Base-by-base conservation (phyloP, 2,888 invertebrate genomes). In the Criorhina ranunculi region DNA sequence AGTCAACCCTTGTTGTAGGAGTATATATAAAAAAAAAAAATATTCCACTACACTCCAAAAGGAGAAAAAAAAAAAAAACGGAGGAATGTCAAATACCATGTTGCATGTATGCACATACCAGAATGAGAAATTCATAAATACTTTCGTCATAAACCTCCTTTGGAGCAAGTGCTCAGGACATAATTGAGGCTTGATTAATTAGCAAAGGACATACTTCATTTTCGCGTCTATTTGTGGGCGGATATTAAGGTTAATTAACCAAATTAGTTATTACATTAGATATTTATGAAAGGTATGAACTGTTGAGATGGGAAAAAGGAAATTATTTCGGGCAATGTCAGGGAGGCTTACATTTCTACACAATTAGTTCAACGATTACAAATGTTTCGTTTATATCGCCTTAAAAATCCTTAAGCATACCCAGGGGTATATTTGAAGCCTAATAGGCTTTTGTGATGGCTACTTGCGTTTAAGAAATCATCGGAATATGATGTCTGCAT, bases 1-100 rank as follows among this genome's bases (percentile, higher is more conserved):
- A 60, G 75, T 60, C 75, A 80, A 67, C 80, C 75, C 80, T 62
- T 44, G 70, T 55, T 73, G 62, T 70, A 29, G 40, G 11, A 46
- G 31, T 31, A 31, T 24, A 24, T 24, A 24, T 1, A 4, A 24
- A 24, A 24, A 24, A 24, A 24, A 24, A 24, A 1, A 46, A 57
- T 29, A 66, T 6, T 31, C 53, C 42, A 66, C 44, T 66, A 57
- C 40, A 1, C 37, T 57, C 42, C 33, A 49, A 55, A n/a, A 64
- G 42, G 40, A 24, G 19, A 17, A 15, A 7, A 40, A 53, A 33
- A 73, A 44, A 62, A 24, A 53, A 67, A 19, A 33, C 37, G 51
- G 0, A 69, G 44, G 51, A 60, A 53, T 44, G 35, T 60, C 44
- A 51, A 24, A 53, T 24, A 51, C 6, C 17, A 44, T 29, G 15